phyloP scores from a whole-genome alignment of 1,140 invertebrate species.

The Stegodyphus dumicola region DNA sequence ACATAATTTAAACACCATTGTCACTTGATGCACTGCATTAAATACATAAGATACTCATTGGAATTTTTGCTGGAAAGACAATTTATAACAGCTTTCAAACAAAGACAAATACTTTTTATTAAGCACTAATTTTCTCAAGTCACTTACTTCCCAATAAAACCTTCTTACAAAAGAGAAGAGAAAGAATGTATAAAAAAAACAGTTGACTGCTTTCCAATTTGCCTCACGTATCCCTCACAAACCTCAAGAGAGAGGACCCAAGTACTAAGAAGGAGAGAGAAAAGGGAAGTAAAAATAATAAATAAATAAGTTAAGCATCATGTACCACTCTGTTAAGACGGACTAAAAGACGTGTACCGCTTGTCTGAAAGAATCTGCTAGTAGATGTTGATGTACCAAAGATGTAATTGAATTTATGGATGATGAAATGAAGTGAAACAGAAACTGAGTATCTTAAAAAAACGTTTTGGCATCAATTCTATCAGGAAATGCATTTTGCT shows the following conservation, averaged over 20 bases:
- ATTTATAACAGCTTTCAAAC: not conserved
- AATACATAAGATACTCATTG: too few relatives aligned
- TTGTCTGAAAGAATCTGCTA: slow-evolving; percentile 17
- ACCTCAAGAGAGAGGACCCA: slow-evolving; percentile 40
- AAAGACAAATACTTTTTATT: slow-evolving; percentile 3
- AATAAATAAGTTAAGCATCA: slow-evolving; percentile 30
- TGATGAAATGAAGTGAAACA: slow-evolving; percentile 36
- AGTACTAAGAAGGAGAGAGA: slow-evolving; percentile 29
- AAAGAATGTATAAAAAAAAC: slow-evolving; percentile 11
- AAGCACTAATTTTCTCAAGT: slow-evolving; percentile 31
- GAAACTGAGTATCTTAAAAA: not conserved
- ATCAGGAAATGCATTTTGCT: too few relatives aligned
- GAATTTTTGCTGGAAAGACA: too few relatives aligned
- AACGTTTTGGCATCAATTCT: too few relatives aligned
- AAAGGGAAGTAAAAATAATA: not conserved
- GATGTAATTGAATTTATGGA: slow-evolving; percentile 44
- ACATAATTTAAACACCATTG: too few relatives aligned
- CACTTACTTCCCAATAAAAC: slow-evolving; percentile 24
- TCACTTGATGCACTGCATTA: too few relatives aligned
- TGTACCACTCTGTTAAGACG: slow-evolving; percentile 41
- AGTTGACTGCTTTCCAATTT: slow-evolving; percentile 33
- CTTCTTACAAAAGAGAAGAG: slow-evolving; percentile 2
- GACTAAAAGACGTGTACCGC: slow-evolving; percentile 42
- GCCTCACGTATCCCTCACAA: slow-evolving; percentile 37
- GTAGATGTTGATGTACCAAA: slow-evolving; percentile 33